Evolutionary conservation across 2,113 vertebrate species (phyloP).

Genomic region (Nibea coibor): DNA sequence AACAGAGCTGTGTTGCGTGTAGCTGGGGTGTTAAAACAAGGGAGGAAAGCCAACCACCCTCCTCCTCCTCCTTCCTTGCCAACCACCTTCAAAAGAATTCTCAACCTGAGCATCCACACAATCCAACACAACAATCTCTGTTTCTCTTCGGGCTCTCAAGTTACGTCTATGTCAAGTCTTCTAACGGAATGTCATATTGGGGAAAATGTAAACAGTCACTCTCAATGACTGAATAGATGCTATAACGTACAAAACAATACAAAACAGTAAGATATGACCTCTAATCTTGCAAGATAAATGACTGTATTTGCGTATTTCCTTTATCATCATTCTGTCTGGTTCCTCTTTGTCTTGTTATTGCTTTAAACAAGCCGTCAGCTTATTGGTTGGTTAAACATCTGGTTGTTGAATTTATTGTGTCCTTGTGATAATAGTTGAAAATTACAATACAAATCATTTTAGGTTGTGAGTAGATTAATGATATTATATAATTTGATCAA

Average conservation of each 20-base stretch:
- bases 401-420: too few relatives aligned
- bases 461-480: background rate
- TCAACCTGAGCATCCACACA: background rate
- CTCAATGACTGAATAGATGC: background rate
- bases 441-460: too few relatives aligned
- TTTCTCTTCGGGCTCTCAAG: background rate
- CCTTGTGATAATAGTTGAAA: too few relatives aligned
- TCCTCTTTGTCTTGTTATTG: background rate
- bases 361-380: background rate
- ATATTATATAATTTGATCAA: background rate
- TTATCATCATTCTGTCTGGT: background rate
- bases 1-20: too few relatives aligned
- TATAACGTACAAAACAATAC: background rate
- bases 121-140: background rate
- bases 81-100: conserved; percentile 12
- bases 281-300: too few relatives aligned
- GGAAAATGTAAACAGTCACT: background rate
- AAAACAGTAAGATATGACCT: too few relatives aligned
- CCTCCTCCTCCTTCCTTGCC: too few relatives aligned
- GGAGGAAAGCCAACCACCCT: background rate
- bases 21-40: background rate
- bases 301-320: too few relatives aligned
- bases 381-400: background rate
- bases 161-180: background rate
- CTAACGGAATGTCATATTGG: background rate